Base-by-base conservation (phyloP, 2,888 invertebrate species). In the Papilio demoleus region DNA sequence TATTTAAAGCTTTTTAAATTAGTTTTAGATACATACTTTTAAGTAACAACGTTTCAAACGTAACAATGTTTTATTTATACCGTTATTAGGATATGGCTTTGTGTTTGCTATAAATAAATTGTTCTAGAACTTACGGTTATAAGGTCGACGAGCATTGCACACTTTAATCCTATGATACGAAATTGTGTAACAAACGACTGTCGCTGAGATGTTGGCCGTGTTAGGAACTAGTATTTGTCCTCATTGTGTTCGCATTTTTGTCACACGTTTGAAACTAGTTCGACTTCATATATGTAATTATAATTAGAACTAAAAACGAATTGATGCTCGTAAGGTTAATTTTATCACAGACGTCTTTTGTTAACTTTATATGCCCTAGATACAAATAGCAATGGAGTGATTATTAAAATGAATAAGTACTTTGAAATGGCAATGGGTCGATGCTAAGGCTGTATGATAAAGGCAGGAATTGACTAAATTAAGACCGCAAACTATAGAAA, bases 211-310 rank as follows among this genome's bases (percentile, higher is more conserved):
- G 63, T 59, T 64, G 68, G 50, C 47, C 67, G 38, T 45, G 36
- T 38, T 67, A 45, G 24, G 27, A 61, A 19, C 68, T 9, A 60
- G 59, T 40, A 22, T 38, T 64, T 59, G 64, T 38, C 65, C 68
- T 65, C 59, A 42, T 19, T 60, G 42, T 24, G 53, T 47, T 58
- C 65, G 42, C 53, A 65, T 69, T 60, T 65, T 60, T 69, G 68
- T 69, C 24, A 53, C 14, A 59, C 45, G 19, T 27, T 53, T 36
- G 6, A 36, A 19, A 34, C 17, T 34, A 36, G 63, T 42, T 42
- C 40, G 40, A 40, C 6, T 40, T 60, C 6, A 17, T 17, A 6
- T 31, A 4, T 31, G 31, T 31, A 31, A 31, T 31, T 31, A 31
- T 31, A 31, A 31, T 6, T 31, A 31, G 6, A 31, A 6, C 31